These are phyloP conservation scores for Orbicella faveolata DNA, from an alignment of 64 coral and sea anemone genomes.

Conservation along the genomic window DNA sequence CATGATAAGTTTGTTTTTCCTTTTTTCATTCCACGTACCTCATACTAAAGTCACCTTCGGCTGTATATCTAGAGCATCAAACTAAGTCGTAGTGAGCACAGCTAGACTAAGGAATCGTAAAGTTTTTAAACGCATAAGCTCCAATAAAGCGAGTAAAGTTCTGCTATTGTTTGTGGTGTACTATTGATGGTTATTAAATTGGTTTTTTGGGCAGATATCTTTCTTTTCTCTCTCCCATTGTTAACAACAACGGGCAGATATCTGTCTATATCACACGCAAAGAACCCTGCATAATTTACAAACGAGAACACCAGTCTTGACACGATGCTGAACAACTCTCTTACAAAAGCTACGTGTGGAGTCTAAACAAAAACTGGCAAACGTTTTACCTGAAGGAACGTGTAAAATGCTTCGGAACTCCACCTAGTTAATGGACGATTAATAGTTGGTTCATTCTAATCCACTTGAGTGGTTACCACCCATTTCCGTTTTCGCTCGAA, in stretches of 20 bases:
- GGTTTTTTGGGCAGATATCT: not conserved
- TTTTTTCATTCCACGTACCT: too few relatives aligned
- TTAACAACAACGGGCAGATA: constrained; percentile 40
- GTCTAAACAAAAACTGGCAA: not conserved
- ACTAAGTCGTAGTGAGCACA: too few relatives aligned
- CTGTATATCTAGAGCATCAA: too few relatives aligned
- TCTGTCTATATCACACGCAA: constrained; percentile 19
- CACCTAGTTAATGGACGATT: not conserved
- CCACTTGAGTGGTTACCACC: constrained; percentile 9
- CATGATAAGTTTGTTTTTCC: too few relatives aligned
- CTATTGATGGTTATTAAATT: not conserved
- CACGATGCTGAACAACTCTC: not conserved
- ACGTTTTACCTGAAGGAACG: not conserved
- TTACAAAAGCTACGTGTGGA: not conserved
- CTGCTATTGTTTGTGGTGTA: not conserved
- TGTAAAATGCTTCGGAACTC: not conserved
- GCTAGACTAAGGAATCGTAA: too few relatives aligned
- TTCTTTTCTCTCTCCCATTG: constrained; percentile 21
- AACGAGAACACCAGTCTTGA: not conserved
- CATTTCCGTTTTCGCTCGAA: constrained; percentile 30
- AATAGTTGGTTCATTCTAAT: not conserved
- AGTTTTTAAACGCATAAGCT: not conserved
- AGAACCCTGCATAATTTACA: not conserved
- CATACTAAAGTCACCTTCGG: too few relatives aligned
- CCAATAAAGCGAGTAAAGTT: not conserved